Evolutionary conservation across 2,797 vertebrate species (phyloP), one percentile per base, ranked within the genome.

Genomic region (Pampus argenteus): DNA sequence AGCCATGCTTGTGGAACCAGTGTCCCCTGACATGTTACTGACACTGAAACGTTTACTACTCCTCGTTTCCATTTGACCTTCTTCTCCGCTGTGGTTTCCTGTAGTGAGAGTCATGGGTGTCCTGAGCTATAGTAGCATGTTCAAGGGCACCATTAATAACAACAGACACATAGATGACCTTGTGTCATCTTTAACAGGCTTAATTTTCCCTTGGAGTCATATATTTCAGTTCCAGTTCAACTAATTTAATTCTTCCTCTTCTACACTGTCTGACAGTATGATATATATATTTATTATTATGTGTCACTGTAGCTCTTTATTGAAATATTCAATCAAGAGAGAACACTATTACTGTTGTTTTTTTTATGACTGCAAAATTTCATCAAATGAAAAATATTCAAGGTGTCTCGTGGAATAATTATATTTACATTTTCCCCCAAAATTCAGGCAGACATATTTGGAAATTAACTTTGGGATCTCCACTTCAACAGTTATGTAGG

Each of bases 81-180:
- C 31, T 18, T 17, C 51, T 25, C 4, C 3, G 34, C 15, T 10
- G 36, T 10, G 25, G 40, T 61, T 34, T 60, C 48, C 26, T 42
- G 62, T 48, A 51, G 47, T 13, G 38, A 55, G 56, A 71, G 74
- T 64, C 40, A 11, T 17, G 17, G 52, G 66, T 51, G 34, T 72
- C 58, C 42, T 56, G 57, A 66, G 60, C 64, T 47, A 25, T 45
- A 28, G 51, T 11, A 25, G 20, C 54, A 40, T 3, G 5, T 36
- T 68, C 70, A 66, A 68, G 34, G 66, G 56, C 59, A 26, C 65
- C 76, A 64, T 82, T 54, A 71, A 74, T 71, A 54, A 74, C 7
- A 36, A 28, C 38, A 58, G 66, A 74, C 50, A 11, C 2, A 20
- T 4, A 45, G 26, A 49, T 60, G 44, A 49, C 49, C 40, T 2